Evolutionary conservation across 2,797 vertebrate genomes (phyloP), one percentile per base, ranked within the genome.

Genomic region (Scarus forsteni): DNA sequence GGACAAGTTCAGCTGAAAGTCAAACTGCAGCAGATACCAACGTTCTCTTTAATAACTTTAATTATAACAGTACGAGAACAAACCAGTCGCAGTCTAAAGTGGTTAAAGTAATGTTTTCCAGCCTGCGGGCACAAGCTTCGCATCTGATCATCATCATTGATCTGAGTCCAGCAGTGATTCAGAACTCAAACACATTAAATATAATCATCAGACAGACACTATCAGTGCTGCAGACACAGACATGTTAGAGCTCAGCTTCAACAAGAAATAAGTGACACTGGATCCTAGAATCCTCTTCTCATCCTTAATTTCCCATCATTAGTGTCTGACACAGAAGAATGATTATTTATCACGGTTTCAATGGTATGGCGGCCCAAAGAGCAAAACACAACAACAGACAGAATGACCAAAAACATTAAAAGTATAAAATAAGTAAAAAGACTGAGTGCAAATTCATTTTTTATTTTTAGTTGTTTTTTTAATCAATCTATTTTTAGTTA

Each of bases 131-230:
- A 63, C 13, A 8, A 12, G 51, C 42, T 9, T 43, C 52, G 53
- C 49, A 42, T 50, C 9, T 40, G 43, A 74, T 64, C 63, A 49
- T 12, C 39, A 15, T 53, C 16, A 81, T 53, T 80, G 39, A 58
- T 87, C 72, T 75, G 80, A 71, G 59, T 58, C 61, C 57, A 67
- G 73, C 70, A 49, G 77, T 60, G 56, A 60, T 35, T 15, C 18
- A 53, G 11, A 60, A 65, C 13, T 68, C 14, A 11, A 59, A 44
- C 40, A 46, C 5, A 34, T 40, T 39, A 5, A 39, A 15, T 34
- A 18, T 2, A 42, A 38, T 39, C 36, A 13, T n/a, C 13, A 54
- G 45, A 55, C 9, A 34, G 39, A 48, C 44, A 43, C 59, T 27
- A 46, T 39, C 2, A 62, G 19, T 8, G n/a, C 0, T 3, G 44